These are phyloP conservation scores for Cryptotermes secundus DNA, from an alignment of 1,140 invertebrate species.

Conservation along the genomic window DNA sequence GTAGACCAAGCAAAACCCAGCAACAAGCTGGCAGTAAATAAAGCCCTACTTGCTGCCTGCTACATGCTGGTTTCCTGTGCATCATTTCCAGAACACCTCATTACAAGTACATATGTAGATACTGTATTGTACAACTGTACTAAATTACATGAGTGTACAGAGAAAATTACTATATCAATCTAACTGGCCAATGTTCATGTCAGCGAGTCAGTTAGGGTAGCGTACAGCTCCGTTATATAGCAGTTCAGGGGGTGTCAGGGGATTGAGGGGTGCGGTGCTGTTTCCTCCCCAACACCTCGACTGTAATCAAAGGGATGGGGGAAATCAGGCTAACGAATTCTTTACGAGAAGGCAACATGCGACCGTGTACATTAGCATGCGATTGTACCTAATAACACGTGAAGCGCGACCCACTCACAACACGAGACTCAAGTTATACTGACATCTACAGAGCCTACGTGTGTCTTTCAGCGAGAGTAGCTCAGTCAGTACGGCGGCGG, in stretches of 20 bases:
- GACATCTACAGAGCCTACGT: too few relatives aligned
- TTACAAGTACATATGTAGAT: too few relatives aligned
- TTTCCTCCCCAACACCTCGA: conserved; percentile 13
- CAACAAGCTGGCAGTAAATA: too few relatives aligned
- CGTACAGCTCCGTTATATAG: not conserved
- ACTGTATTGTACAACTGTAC: not conserved
- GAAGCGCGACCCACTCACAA: not conserved
- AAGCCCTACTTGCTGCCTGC: too few relatives aligned
- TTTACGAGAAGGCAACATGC: conserved; percentile 21
- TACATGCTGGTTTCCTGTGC: too few relatives aligned
- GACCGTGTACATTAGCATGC: not conserved
- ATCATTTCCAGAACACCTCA: too few relatives aligned
- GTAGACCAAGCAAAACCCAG: too few relatives aligned
- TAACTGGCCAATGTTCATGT: conserved; percentile 3
- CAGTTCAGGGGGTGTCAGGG: not conserved
- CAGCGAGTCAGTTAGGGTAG: conserved; percentile 17
- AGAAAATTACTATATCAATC: conserved; percentile 14
- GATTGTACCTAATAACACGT: not conserved
- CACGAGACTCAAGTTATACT: too few relatives aligned
- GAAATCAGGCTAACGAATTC: conserved; percentile 22
- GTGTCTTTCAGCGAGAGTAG: too few relatives aligned
- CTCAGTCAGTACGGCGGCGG: too few relatives aligned
- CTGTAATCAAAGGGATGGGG: not conserved
- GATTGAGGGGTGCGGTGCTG: not conserved
- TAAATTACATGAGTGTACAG: not conserved